A percentile compares a stretch with the other conserved stretches of the same genome.
Conservation (phyloP, 2,888 invertebrate genomes). For the Trachelus stipa region DNA sequence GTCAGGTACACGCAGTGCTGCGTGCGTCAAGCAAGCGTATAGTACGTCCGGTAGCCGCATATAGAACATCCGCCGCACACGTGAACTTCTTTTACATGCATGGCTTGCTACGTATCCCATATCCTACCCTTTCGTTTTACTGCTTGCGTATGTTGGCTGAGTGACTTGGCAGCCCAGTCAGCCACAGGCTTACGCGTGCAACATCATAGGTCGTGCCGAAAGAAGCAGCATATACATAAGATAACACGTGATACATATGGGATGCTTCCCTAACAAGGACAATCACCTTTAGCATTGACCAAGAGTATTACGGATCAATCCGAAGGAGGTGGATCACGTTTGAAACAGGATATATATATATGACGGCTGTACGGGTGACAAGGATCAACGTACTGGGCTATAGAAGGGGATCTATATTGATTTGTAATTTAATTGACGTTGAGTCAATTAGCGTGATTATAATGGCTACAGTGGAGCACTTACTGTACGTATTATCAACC, state of each 20-base stretch:
- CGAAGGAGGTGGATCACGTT: neutral
- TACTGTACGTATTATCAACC: neutral
- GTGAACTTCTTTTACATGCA: slow-evolving; percentile 27
- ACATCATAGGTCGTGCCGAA: neutral
- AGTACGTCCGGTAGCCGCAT: slow-evolving; percentile 57
- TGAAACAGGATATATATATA: neutral
- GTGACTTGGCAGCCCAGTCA: slow-evolving; percentile 7
- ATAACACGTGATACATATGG: slow-evolving; percentile 27
- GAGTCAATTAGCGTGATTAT: slow-evolving; percentile 22
- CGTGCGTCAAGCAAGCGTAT: slow-evolving; percentile 21
- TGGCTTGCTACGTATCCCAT: slow-evolving; percentile 15
- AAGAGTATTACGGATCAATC: slow-evolving; percentile 18
- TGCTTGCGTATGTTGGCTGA: neutral
- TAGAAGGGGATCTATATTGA: neutral
- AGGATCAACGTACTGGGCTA: neutral
- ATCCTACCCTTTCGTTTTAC: slow-evolving; percentile 7
- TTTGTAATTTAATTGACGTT: slow-evolving; percentile 9
- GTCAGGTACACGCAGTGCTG: slow-evolving; percentile 42
- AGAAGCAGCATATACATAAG: neutral
- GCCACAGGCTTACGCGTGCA: slow-evolving; percentile 3
- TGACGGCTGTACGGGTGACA: neutral
- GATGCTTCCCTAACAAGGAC: slow-evolving; percentile 35
- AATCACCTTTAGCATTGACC: slow-evolving; percentile 40
- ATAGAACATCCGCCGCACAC: slow-evolving; percentile 57
- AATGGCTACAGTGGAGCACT: slow-evolving; percentile 10